Conservation (phyloP, 2,113 vertebrate genomes). For the Nyctibius bracteatus region DNA sequence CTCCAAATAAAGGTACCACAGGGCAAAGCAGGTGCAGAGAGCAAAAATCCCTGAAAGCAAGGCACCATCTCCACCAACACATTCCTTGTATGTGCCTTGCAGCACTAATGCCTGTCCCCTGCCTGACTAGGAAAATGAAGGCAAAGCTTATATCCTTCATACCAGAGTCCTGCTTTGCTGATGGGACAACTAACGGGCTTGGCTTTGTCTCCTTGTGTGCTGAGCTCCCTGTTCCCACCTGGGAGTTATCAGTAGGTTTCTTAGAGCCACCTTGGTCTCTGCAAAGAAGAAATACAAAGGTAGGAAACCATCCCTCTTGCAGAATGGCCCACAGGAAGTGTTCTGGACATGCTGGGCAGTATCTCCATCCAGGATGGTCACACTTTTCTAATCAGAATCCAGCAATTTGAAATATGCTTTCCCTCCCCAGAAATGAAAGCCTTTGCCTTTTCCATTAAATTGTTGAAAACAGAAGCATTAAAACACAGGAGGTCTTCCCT, state of each 20-base stretch:
- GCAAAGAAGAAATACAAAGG: conserved; percentile 2
- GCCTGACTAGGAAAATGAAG: neutral
- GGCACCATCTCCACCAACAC: neutral
- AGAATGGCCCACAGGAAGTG: neutral
- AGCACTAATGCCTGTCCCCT: neutral
- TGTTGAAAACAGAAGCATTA: neutral
- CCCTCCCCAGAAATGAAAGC: neutral
- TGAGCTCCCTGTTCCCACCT: neutral
- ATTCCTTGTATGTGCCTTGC: neutral
- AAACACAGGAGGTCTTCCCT: neutral
- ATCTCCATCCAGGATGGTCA: neutral
- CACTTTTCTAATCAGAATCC: neutral
- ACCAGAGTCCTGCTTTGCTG: conserved; percentile 38
- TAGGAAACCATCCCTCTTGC: neutral
- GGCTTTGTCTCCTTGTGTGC: conserved; percentile 2
- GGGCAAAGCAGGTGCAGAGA: neutral
- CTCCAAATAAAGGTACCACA: neutral
- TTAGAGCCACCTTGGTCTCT: conserved; percentile 32
- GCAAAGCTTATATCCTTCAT: conserved; percentile 19
- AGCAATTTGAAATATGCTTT: neutral
- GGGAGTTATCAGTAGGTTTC: neutral
- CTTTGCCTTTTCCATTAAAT: neutral
- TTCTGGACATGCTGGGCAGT: neutral
- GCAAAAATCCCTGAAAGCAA: neutral
- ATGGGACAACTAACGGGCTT: neutral